These are phyloP conservation scores for Tenebrio molitor DNA, from an alignment of 1,140 invertebrate species.

Conservation along the genomic window DNA sequence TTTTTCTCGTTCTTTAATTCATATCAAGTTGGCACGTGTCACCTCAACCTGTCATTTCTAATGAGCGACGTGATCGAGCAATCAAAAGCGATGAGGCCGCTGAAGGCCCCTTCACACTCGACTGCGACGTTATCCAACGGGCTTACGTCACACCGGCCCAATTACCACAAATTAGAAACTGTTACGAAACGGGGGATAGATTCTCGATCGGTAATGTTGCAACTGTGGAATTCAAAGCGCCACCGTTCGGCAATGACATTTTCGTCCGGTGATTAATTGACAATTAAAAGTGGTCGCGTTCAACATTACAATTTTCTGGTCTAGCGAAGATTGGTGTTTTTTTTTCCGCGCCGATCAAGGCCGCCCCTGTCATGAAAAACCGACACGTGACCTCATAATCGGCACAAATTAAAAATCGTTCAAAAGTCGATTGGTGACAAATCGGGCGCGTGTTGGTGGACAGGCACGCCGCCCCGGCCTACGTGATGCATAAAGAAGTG, in stretches of 20 bases:
- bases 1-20: background rate
- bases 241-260: slow-evolving; percentile 6
- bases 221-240: slow-evolving; percentile 16
- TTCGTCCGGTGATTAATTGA: slow-evolving; percentile 20
- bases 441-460: slow-evolving; percentile 15
- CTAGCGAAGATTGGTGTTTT: slow-evolving; percentile 16
- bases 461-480: background rate
- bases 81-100: background rate
- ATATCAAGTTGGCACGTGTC: slow-evolving; percentile 14
- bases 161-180: background rate
- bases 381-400: slow-evolving; percentile 21
- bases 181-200: background rate
- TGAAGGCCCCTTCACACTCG: slow-evolving; percentile 23
- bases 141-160: slow-evolving; percentile 5
- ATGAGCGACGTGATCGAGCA: background rate
- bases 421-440: slow-evolving; percentile 8
- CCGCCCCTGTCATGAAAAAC: background rate
- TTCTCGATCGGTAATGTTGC: background rate
- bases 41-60: too few relatives aligned
- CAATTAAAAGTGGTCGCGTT: background rate
- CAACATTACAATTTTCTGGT: slow-evolving; percentile 9
- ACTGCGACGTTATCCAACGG: slow-evolving; percentile 2
- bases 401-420: slow-evolving; percentile 32
- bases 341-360: slow-evolving; percentile 22
- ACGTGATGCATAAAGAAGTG: slow-evolving; percentile 2